Evolutionary conservation across 2,797 vertebrate genomes (phyloP), one percentile per base, ranked within the genome.

Genomic region (Pipistrellus pipistrellus): DNA sequence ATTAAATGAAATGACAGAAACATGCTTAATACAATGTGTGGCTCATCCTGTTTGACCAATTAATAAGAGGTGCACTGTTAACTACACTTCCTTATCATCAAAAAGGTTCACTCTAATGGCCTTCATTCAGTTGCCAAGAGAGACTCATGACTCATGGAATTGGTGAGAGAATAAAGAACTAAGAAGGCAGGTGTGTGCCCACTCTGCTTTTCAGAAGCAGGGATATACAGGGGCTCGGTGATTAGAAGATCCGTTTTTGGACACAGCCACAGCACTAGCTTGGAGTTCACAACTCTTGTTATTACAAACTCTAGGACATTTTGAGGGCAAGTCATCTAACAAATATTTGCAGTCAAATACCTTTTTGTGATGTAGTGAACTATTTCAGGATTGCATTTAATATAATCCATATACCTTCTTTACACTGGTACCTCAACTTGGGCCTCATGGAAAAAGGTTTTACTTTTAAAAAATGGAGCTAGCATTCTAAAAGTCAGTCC

Each of bases 1-100:
- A 86, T 71, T 94, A 92, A 77, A 38, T 41, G 15, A 94, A 92
- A 84, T 55, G 35, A 86, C 3, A 92, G 32, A 90, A 90, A 80
- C 10, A 69, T 7, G 10, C 35, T 89, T 87, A 72, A 21, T 5
- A 64, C 69, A 86, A 89, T 14, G 21, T 5, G 32, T 71, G 69
- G 66, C 6, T 84, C 20, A 46, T 6, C 48, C 51, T 55, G 48
- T 78, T 32, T 73, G 73, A 71, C 20, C 32, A 95, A 57, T 66
- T 72, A 90, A 57, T 69, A 76, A 85, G 44, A 82, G 30, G 12
- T 38, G 3, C 11, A 69, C 48, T 94, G 27, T 81, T 91, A 69
- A 62, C 32, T 55, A 66, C 27, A 75, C n/a, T 90, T 96, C 68
- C 86, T 80, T 76, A 51, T 41, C 64, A 90, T 89, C 41, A 62